These are phyloP conservation scores for Ellobius talpinus DNA, from an alignment of 2,113 vertebrate genomes.

Conservation along the genomic window DNA sequence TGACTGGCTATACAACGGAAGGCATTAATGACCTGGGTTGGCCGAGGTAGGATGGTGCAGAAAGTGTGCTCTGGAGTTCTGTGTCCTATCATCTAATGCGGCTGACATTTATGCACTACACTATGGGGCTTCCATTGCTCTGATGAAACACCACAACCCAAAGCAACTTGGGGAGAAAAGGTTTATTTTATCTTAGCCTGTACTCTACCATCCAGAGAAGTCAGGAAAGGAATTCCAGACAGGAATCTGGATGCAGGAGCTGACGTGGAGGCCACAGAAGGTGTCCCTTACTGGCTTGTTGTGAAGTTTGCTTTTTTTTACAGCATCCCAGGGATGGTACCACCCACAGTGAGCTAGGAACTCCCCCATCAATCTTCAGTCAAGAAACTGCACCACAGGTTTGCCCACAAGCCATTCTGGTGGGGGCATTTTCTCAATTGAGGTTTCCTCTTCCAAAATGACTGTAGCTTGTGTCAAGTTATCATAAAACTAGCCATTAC, in stretches of 20 bases:
- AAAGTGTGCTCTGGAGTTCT: neutral
- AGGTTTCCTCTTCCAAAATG: neutral
- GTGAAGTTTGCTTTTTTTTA: neutral
- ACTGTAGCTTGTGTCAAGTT: neutral
- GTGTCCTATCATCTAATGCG: neutral
- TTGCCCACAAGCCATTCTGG: neutral
- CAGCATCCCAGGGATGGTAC: neutral
- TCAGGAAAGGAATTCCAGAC: neutral
- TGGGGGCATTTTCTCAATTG: neutral
- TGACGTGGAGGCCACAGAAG: neutral
- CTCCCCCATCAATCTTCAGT: too few relatives aligned
- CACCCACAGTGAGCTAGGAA: neutral
- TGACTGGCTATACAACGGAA: neutral
- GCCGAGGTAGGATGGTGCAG: neutral
- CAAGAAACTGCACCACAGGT: neutral
- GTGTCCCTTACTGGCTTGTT: neutral
- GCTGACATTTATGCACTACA: neutral
- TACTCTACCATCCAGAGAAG: neutral
- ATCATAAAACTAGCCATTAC: neutral
- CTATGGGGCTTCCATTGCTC: neutral
- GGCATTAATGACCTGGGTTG: neutral
- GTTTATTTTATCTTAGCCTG: neutral
- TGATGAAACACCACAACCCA: neutral
- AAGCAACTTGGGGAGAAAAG: neutral
- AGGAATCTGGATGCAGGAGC: neutral